These are phyloP conservation scores for Zeus faber DNA, from an alignment of 2,113 vertebrate species.

Conservation along the genomic window DNA sequence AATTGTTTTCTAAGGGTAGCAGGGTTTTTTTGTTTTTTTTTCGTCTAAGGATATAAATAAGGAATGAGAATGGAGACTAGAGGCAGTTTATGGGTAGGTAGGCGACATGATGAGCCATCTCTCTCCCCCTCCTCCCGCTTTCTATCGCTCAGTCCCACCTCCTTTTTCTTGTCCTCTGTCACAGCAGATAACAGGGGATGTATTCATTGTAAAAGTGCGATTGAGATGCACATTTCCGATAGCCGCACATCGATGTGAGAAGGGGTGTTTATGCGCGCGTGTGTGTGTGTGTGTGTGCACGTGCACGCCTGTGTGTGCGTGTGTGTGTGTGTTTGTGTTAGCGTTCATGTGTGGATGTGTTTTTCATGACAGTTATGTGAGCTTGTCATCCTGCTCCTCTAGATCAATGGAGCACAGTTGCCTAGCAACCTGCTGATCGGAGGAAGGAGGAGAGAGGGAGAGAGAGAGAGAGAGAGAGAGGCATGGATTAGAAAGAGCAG, in stretches of 20 bases:
- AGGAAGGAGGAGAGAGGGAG: constrained; percentile 38
- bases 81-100: constrained; percentile 26
- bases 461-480: constrained; percentile 33
- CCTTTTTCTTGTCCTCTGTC: constrained; percentile 52
- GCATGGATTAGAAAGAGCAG: constrained; percentile 60
- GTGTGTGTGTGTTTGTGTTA: constrained; percentile 7
- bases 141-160: constrained; percentile 44
- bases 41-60: constrained; percentile 22
- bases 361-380: constrained; percentile 70
- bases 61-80: constrained; percentile 26
- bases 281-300: constrained; percentile 4
- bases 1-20: constrained; percentile 60
- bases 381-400: constrained; percentile 69
- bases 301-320: constrained; percentile 33
- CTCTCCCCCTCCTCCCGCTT: constrained; percentile 27
- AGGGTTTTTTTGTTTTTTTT: too few species aligned
- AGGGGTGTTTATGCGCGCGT: constrained; percentile 21
- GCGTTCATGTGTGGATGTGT: constrained; percentile 28
- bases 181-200: constrained; percentile 44
- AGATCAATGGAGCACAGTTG: constrained; percentile 76
- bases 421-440: constrained; percentile 70
- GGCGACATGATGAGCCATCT: constrained; percentile 39
- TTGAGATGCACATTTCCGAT: constrained; percentile 44
- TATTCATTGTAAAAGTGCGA: constrained; percentile 52
- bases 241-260: constrained; percentile 30